A percentile compares a stretch with the other conserved stretches of the same genome.
Conservation (phyloP, 2,888 invertebrate genomes). For the Rhamphomyia laevipes region DNA sequence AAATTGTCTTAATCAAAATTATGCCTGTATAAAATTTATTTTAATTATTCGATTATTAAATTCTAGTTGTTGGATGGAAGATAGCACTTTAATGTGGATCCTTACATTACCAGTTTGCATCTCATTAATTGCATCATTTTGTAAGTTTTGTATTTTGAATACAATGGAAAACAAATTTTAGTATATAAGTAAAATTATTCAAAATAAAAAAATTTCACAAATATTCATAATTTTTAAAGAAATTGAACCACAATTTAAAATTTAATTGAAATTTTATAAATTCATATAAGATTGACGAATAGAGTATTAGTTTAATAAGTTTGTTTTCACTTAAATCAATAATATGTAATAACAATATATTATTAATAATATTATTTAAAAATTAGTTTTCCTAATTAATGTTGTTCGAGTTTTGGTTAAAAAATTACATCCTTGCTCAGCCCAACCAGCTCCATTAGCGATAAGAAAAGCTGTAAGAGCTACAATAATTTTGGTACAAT, state of each 20-base stretch:
- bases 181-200: too few species aligned
- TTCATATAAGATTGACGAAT: too few species aligned
- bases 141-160: too few species aligned
- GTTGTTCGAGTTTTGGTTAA: conserved; percentile 52
- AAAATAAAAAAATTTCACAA: too few species aligned
- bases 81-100: conserved; percentile 51
- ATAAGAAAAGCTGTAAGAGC: conserved; percentile 57
- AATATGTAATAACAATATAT: not conserved
- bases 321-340: not conserved
- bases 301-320: too few species aligned
- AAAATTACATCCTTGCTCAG: conserved; percentile 50
- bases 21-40: too few species aligned
- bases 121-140: conserved; percentile 46
- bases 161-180: too few species aligned
- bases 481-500: conserved; percentile 50
- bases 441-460: conserved; percentile 46
- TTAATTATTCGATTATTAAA: too few species aligned
- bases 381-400: conserved; percentile 56
- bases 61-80: conserved; percentile 56
- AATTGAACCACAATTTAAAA: too few species aligned
- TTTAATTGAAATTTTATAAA: too few species aligned
- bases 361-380: conserved; percentile 17
- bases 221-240: too few species aligned
- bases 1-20: too few species aligned
- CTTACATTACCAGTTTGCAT: conserved; percentile 49